Evolutionary conservation across 2,888 invertebrate species (phyloP).

Genomic region (Caenorhabditis afra): DNA sequence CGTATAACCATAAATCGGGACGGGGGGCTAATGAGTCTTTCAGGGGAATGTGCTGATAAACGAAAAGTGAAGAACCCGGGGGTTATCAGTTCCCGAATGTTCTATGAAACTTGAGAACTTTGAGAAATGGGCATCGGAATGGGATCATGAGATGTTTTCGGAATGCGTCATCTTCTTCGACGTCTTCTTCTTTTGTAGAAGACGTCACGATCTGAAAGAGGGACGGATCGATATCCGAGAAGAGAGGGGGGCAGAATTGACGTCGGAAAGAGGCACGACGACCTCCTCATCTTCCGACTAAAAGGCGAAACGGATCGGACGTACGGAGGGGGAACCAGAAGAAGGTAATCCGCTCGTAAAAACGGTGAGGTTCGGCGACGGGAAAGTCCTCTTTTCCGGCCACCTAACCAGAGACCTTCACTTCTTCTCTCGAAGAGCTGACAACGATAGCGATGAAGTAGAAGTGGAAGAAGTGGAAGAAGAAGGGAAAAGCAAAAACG

Average conservation of each 20-base stretch:
- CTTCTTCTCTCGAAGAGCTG: too few relatives aligned
- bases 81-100: neutral
- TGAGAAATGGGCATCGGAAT: neutral
- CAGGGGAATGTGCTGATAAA: neutral
- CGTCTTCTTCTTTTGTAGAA: too few relatives aligned
- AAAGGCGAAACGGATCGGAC: neutral
- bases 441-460: too few relatives aligned
- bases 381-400: too few relatives aligned
- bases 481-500: neutral
- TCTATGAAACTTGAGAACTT: neutral
- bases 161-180: too few relatives aligned
- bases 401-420: too few relatives aligned
- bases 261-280: neutral
- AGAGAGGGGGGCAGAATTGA: too few relatives aligned
- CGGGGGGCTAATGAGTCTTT: slow-evolving; percentile 16
- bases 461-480: neutral
- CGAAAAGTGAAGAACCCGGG: neutral
- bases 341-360: slow-evolving; percentile 38
- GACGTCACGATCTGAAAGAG: too few relatives aligned
- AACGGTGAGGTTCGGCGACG: too few relatives aligned
- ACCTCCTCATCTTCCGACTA: slow-evolving; percentile 10
- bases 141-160: neutral
- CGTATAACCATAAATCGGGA: slow-evolving; percentile 21
- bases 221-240: too few relatives aligned
- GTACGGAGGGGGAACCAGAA: neutral